phyloP scores from a whole-genome alignment of 2,113 vertebrate species.

The Climacteris rufus region DNA sequence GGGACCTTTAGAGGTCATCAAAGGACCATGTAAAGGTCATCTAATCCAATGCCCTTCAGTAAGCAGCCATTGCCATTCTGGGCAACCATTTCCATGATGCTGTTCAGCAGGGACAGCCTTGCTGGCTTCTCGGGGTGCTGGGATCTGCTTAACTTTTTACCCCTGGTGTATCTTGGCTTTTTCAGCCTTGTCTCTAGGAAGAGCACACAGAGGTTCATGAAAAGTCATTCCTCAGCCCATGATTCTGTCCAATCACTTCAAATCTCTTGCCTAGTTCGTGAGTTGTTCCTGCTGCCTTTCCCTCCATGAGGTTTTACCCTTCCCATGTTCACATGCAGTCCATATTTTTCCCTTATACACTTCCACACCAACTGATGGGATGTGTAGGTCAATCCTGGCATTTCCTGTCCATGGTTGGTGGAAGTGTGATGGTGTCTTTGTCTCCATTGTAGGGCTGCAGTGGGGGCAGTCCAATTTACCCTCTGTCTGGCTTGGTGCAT shows the following conservation, averaged over 20 bases:
- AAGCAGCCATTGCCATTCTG: neutral
- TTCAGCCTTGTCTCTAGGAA: neutral
- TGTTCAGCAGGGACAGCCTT: neutral
- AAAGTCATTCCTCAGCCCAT: neutral
- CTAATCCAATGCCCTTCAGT: neutral
- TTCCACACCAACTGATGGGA: too few relatives aligned
- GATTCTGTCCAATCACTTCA: neutral
- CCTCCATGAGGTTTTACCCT: neutral
- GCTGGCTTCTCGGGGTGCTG: neutral
- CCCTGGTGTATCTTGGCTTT: neutral
- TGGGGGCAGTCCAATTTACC: neutral
- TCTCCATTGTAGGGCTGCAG: neutral
- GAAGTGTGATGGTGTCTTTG: neutral
- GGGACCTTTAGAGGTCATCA: neutral
- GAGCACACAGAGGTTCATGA: neutral
- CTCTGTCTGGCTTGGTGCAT: neutral
- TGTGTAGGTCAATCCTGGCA: neutral
- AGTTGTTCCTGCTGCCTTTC: neutral
- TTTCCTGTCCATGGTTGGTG: rapidly evolving
- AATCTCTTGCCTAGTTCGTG: neutral
- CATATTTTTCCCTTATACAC: neutral
- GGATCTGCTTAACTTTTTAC: neutral
- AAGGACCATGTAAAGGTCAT: neutral
- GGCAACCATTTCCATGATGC: neutral
- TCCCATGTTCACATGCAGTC: neutral